phyloP scores from a whole-genome alignment of 2,888 invertebrate genomes.

The Drepanosiphum platanoidis region DNA sequence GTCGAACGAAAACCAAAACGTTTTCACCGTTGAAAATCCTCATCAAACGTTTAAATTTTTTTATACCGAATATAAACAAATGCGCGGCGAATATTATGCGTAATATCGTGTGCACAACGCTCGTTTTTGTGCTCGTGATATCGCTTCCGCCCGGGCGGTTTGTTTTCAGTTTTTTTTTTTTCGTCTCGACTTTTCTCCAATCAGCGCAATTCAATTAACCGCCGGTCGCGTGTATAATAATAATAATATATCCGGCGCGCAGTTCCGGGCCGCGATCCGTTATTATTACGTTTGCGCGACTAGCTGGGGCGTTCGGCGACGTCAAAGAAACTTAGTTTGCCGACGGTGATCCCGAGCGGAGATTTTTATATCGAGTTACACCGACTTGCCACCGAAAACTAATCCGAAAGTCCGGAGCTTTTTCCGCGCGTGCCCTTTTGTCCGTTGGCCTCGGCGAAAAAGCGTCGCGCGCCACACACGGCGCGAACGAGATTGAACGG shows the following conservation, averaged over 20 bases:
- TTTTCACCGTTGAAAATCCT: too few relatives aligned
- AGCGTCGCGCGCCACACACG: too few relatives aligned
- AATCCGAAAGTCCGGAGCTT: neutral
- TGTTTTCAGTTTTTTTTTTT: neutral
- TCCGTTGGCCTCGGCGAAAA: too few relatives aligned
- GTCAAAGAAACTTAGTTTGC: neutral
- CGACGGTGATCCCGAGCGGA: neutral
- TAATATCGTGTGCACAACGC: too few relatives aligned
- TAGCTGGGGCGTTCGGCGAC: neutral
- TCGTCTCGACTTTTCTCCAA: neutral
- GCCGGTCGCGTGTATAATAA: too few relatives aligned
- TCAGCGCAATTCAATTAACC: neutral
- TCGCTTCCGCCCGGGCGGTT: too few relatives aligned
- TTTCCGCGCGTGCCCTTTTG: neutral
- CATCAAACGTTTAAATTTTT: too few relatives aligned
- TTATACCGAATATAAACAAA: too few relatives aligned
- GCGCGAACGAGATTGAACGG: too few relatives aligned
- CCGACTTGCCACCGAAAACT: neutral
- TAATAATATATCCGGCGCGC: neutral
- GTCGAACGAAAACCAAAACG: too few relatives aligned
- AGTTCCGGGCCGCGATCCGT: neutral
- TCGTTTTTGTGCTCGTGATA: too few relatives aligned
- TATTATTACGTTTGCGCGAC: neutral
- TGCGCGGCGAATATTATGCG: too few relatives aligned
- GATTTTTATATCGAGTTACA: neutral